A percentile compares a stretch with the other conserved stretches of the same genome.
phyloP scores from a whole-genome alignment of 2,888 invertebrate genomes.

The Druceiella hillmani region DNA sequence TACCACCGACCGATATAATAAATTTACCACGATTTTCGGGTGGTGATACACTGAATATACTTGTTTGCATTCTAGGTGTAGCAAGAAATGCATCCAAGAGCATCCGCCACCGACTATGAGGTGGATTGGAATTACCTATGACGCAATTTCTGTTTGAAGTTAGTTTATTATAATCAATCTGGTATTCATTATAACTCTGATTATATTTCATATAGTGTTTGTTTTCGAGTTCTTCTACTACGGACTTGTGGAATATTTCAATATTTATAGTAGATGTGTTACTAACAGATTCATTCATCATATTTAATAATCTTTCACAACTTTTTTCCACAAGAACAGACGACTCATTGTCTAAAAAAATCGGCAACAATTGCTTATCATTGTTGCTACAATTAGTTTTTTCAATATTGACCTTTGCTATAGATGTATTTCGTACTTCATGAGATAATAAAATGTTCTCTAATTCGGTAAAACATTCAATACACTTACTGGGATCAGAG shows the following conservation, averaged over 20 bases:
- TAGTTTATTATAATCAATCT: background rate
- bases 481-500: background rate
- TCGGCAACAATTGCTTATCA: background rate
- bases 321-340: background rate
- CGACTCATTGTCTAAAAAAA: background rate
- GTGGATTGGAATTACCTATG: background rate
- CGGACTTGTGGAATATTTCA: background rate
- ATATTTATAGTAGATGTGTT: background rate
- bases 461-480: background rate
- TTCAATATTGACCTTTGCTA: background rate
- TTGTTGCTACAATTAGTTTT: background rate
- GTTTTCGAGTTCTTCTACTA: background rate
- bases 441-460: background rate
- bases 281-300: background rate
- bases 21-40: background rate
- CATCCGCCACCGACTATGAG: background rate
- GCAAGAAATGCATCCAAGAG: background rate
- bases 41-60: background rate
- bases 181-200: background rate
- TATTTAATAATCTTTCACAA: background rate
- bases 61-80: background rate
- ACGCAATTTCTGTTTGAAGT: no score
- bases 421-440: background rate
- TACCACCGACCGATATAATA: background rate
- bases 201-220: background rate